These are phyloP conservation scores for Dryomyza anilis DNA, from an alignment of 2,888 invertebrate species.

Conservation along the genomic window DNA sequence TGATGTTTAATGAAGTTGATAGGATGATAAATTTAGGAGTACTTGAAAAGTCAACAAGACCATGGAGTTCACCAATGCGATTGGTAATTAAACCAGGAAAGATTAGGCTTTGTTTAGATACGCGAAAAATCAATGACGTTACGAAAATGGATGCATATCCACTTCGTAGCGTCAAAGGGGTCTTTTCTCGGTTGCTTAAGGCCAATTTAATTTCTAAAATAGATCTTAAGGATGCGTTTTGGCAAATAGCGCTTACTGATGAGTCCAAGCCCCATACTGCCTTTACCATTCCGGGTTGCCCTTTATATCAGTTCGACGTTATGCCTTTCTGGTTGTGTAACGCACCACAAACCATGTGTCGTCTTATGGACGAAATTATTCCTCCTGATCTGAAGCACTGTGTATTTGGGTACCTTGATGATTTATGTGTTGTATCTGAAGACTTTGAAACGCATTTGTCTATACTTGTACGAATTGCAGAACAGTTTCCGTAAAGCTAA, in stretches of 20 bases:
- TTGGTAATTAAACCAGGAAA: slow-evolving; percentile 26
- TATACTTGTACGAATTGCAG: too few relatives aligned
- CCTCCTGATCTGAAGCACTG: background rate
- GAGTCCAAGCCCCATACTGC: slow-evolving; percentile 22
- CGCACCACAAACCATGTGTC: slow-evolving; percentile 30
- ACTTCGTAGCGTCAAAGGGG: slow-evolving; percentile 29
- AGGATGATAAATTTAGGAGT: too few relatives aligned
- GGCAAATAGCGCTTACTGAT: slow-evolving; percentile 23
- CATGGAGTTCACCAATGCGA: slow-evolving; percentile 31
- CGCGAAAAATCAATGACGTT: slow-evolving; percentile 27
- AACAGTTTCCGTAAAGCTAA: background rate
- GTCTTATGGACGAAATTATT: background rate
- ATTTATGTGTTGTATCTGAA: too few relatives aligned
- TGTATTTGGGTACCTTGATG: background rate
- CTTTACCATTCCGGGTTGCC: slow-evolving; percentile 29
- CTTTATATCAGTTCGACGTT: slow-evolving; percentile 31
- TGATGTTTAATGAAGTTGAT: background rate
- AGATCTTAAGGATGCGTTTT: too few relatives aligned
- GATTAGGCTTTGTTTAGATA: slow-evolving; percentile 27
- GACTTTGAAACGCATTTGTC: background rate
- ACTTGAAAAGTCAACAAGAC: background rate
- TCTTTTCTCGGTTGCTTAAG: slow-evolving; percentile 26
- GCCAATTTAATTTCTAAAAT: slow-evolving; percentile 25
- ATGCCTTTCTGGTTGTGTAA: slow-evolving; percentile 35
- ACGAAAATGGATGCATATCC: slow-evolving; percentile 30